These are phyloP conservation scores for Osmerus mordax DNA, from an alignment of 2,113 vertebrate species.

Conservation along the genomic window DNA sequence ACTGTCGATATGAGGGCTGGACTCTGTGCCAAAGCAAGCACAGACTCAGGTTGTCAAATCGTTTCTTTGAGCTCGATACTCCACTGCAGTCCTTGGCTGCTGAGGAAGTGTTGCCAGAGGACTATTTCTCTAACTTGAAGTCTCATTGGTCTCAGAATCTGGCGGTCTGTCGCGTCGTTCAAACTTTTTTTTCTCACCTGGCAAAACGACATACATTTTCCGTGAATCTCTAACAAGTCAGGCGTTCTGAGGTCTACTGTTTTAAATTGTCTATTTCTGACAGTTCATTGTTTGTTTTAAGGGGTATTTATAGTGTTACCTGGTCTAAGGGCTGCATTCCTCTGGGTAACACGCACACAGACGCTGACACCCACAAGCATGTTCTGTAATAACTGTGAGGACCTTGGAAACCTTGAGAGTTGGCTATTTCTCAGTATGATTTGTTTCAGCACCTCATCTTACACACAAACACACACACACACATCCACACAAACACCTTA, in stretches of 20 bases:
- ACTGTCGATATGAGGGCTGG: conserved; percentile 12
- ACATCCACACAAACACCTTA: background rate
- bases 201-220: background rate
- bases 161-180: background rate
- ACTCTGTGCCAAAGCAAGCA: background rate
- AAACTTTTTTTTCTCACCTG: background rate
- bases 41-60: background rate
- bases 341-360: background rate
- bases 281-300: background rate
- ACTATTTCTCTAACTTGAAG: background rate
- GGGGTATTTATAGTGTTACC: background rate
- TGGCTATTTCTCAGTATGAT: background rate
- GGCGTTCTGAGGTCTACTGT: background rate
- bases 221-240: background rate
- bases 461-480: background rate
- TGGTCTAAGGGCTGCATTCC: background rate
- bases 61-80: background rate
- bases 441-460: background rate
- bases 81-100: background rate
- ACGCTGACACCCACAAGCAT: background rate
- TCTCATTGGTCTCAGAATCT: background rate
- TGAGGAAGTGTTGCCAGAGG: background rate
- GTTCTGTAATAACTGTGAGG: background rate
- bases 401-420: background rate
- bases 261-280: conserved; percentile 1